A percentile compares a stretch with the other conserved stretches of the same genome.
Evolutionary conservation across 2,888 invertebrate genomes (phyloP).

Genomic region (Drosophila sordidula): DNA sequence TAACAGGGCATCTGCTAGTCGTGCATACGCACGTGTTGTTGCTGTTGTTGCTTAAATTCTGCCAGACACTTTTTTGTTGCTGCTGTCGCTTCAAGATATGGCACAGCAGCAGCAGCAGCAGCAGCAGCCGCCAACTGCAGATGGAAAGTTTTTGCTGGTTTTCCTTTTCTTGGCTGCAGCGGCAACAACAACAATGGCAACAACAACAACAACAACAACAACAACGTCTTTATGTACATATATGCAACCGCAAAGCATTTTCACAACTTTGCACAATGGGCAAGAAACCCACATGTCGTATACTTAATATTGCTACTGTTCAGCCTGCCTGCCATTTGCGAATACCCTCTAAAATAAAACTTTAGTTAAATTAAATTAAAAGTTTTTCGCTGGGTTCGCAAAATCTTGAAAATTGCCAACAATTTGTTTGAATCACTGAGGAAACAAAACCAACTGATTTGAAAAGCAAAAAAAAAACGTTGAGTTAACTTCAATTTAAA

Average conservation of each 20-base stretch:
- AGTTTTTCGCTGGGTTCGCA: too few species aligned
- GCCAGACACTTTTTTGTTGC: conserved; percentile 40
- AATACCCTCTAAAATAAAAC: conserved; percentile 6
- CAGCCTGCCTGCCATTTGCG: conserved; percentile 4
- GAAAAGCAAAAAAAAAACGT: not conserved
- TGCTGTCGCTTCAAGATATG: conserved; percentile 56
- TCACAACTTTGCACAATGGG: conserved; percentile 33
- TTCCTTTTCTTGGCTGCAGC: conserved; percentile 34
- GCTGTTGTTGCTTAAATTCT: conserved; percentile 18
- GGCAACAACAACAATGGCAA: conserved; percentile 23
- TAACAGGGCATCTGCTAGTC: not conserved
- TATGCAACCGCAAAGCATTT: conserved; percentile 31
- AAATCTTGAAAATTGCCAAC: not conserved
- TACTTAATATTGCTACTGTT: conserved; percentile 35
- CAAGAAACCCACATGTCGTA: conserved; percentile 38
- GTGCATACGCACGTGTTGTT: not conserved
- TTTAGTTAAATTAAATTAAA: too few species aligned
- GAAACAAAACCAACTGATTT: not conserved
- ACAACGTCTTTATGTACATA: conserved; percentile 2
- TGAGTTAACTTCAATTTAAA: not conserved
- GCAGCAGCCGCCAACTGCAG: conserved; percentile 50
- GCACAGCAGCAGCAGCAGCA: conserved; percentile 48
- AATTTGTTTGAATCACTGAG: not conserved
- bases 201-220: conserved; percentile 16
- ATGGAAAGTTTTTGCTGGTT: conserved; percentile 45